Conservation (phyloP, 1,140 invertebrate species). For the Drosophila subobscura region DNA sequence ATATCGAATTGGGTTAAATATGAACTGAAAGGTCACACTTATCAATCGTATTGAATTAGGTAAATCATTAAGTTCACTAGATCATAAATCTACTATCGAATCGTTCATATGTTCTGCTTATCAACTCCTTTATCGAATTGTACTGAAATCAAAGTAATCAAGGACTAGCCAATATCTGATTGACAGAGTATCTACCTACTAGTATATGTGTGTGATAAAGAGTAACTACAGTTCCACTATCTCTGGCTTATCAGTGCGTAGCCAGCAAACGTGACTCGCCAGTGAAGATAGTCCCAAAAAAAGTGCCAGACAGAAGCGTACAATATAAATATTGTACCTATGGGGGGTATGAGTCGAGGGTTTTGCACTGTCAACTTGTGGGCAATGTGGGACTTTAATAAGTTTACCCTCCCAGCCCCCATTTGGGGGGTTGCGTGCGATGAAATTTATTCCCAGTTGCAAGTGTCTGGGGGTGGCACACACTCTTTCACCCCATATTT, state of each 20-base stretch:
- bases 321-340: slow-evolving; percentile 2
- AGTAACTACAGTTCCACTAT: slow-evolving; percentile 3
- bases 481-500: slow-evolving; percentile 1
- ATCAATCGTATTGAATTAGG: too few relatives aligned
- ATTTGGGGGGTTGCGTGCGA: slow-evolving; percentile 19
- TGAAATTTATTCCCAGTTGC: slow-evolving; percentile 20
- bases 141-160: too few relatives aligned
- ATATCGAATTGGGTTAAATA: too few relatives aligned
- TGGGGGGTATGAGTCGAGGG: neutral
- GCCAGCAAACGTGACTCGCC: slow-evolving; percentile 24
- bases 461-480: slow-evolving; percentile 28
- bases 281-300: slow-evolving; percentile 16
- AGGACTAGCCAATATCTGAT: too few relatives aligned
- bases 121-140: too few relatives aligned
- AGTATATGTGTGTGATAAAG: too few relatives aligned
- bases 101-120: too few relatives aligned
- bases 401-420: slow-evolving; percentile 3
- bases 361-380: neutral
- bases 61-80: too few relatives aligned
- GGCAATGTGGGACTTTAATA: slow-evolving; percentile 11
- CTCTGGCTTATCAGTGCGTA: slow-evolving; percentile 20
- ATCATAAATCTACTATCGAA: too few relatives aligned
- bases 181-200: too few relatives aligned
- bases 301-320: neutral
- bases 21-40: too few relatives aligned